A percentile compares a stretch with the other conserved stretches of the same genome.
Conservation (phyloP, 2,797 vertebrate genomes). For the Enteromius unitaeniatus region DNA sequence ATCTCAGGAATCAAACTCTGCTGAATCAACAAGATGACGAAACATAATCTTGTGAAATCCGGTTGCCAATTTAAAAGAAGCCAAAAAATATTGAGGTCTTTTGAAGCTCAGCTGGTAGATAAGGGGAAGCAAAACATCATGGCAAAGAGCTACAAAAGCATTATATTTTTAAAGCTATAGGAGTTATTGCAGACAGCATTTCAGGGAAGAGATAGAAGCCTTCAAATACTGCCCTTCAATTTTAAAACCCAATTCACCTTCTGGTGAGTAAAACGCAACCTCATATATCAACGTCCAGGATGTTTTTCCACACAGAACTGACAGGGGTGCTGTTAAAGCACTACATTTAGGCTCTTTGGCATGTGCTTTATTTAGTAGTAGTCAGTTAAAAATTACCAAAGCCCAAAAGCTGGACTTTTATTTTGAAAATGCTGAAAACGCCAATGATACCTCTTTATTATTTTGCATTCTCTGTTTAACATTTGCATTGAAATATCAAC, state of each 20-base stretch:
- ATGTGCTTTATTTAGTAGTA: neutral
- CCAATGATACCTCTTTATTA: neutral
- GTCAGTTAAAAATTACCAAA: neutral
- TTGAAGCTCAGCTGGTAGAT: conserved; percentile 33
- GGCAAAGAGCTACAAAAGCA: conserved; percentile 17
- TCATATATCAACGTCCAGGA: neutral
- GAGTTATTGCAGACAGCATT: conserved; percentile 12
- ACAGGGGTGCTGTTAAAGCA: neutral
- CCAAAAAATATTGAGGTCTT: conserved; percentile 18
- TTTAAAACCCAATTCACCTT: conserved; percentile 22
- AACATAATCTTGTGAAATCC: conserved; percentile 17
- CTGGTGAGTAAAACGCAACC: neutral
- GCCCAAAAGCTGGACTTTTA: neutral
- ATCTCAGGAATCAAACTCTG: conserved; percentile 11
- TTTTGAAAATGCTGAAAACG: neutral
- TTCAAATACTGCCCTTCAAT: conserved; percentile 15
- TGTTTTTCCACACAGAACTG: neutral
- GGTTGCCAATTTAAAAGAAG: conserved; percentile 28
- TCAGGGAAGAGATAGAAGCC: conserved; percentile 12
- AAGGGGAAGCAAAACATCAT: conserved; percentile 34
- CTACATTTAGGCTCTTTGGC: neutral
- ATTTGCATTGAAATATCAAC: neutral
- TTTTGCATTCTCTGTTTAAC: neutral
- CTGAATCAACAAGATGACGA: conserved; percentile 30
- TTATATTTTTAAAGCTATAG: neutral